A percentile compares a stretch with the other conserved stretches of the same genome.
These are phyloP conservation scores for Polylopha cassiicola DNA, from an alignment of 2,888 invertebrate genomes.

Conservation along the genomic window DNA sequence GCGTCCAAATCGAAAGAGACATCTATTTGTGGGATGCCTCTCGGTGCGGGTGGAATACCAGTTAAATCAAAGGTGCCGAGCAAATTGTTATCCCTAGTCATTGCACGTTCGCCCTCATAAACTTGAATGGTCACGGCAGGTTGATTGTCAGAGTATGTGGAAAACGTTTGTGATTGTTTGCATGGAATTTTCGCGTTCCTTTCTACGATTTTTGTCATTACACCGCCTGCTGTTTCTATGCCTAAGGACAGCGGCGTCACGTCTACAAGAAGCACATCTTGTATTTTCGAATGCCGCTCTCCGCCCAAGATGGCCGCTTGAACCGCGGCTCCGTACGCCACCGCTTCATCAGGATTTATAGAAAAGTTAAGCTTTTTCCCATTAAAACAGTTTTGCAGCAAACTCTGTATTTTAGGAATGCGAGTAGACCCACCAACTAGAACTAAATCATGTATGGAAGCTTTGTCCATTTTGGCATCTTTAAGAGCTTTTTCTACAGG, in stretches of 20 bases:
- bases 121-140: conserved; percentile 84
- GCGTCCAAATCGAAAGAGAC: conserved; percentile 86
- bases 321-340: conserved; percentile 86
- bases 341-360: conserved; percentile 89
- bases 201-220: conserved; percentile 85
- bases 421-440: conserved; percentile 89
- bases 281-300: conserved; percentile 84
- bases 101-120: conserved; percentile 85
- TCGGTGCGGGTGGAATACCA: conserved; percentile 82
- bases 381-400: conserved; percentile 85
- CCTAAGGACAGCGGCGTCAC: conserved; percentile 81
- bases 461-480: conserved; percentile 87
- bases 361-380: conserved; percentile 84
- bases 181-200: conserved; percentile 84
- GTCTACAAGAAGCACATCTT: conserved; percentile 79
- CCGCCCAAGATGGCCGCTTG: conserved; percentile 84
- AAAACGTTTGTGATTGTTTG: conserved; percentile 83
- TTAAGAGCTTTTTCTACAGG: conserved; percentile 87
- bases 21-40: conserved; percentile 81
- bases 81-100: conserved; percentile 86
- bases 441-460: conserved; percentile 85
- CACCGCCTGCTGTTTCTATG: conserved; percentile 87
- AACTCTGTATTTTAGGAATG: conserved; percentile 86
- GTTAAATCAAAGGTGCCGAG: conserved; percentile 80
- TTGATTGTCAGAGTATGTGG: conserved; percentile 89